Evolutionary conservation across 2,888 invertebrate species (phyloP).

Genomic region (Nyleta sp.): DNA sequence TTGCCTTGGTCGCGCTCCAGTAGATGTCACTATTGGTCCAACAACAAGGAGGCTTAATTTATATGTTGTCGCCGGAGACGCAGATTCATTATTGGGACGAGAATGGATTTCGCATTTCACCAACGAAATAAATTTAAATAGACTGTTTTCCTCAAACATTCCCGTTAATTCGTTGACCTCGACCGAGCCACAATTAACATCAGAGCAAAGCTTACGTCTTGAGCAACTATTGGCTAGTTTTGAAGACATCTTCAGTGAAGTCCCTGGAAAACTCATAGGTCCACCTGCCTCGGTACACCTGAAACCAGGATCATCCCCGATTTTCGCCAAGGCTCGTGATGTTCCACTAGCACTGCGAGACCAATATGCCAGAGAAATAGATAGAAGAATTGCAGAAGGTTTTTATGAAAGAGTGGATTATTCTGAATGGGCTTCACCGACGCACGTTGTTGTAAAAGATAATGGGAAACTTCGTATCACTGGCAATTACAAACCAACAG

Average conservation of each 20-base stretch:
- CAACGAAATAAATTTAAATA: slow-evolving; percentile 14
- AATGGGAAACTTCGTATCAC: slow-evolving; percentile 29
- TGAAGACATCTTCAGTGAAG: background rate
- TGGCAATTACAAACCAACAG: slow-evolving; percentile 20
- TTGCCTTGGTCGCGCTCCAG: slow-evolving; percentile 19
- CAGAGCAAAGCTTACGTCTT: background rate
- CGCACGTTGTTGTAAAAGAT: slow-evolving; percentile 23
- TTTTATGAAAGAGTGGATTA: slow-evolving; percentile 20
- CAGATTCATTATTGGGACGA: slow-evolving; percentile 37
- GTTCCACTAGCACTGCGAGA: slow-evolving; percentile 16
- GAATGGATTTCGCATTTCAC: slow-evolving; percentile 35
- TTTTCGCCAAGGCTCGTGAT: slow-evolving; percentile 27
- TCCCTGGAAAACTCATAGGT: slow-evolving; percentile 29
- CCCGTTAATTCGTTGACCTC: background rate
- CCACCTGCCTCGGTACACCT: slow-evolving; percentile 20
- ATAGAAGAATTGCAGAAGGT: background rate
- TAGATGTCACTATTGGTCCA: slow-evolving; percentile 23
- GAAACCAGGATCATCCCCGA: slow-evolving; percentile 19
- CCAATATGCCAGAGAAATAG: slow-evolving; percentile 3
- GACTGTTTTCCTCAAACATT: background rate
- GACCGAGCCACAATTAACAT: background rate
- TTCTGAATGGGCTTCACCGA: slow-evolving; percentile 41
- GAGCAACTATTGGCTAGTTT: background rate
- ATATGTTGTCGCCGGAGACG: slow-evolving; percentile 30
- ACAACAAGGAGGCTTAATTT: slow-evolving; percentile 23